Base-by-base conservation (phyloP, 1,140 invertebrate genomes). In the Carposina sasakii region DNA sequence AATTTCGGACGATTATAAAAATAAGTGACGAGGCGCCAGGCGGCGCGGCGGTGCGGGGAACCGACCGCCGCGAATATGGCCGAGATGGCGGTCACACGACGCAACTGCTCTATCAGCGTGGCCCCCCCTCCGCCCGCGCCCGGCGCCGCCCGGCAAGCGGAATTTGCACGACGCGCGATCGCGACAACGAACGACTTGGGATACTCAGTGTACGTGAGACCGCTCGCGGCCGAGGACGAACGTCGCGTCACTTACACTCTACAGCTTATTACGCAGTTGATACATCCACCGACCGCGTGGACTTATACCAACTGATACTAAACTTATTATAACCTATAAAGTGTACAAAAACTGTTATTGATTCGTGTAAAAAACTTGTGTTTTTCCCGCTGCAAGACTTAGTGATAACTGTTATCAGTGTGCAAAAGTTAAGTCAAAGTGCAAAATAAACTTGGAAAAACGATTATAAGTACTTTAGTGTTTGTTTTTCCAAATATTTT, bases 231-330 rank as follows among this genome's bases (percentile, higher is more conserved):
- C 45, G 64, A 75, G 65, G 73, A 76, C 76, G 76, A 61, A 44
- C 49, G 63, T 45, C 53, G 69, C 62, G 56, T 45, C 47, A 57
- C 69, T 52, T 57, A 51, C 19, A 21, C 13, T 33, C 31, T 10
- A 10, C 20, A 52, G 67, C 71, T 81, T 84, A 81, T 77, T 84
- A 84, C 81, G 81, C 81, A 84, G 76, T 81, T 65, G 55, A 68
- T 57, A 76, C 57, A 58, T 67, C 60, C 62, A 60, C 60, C 60
- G 60, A 78, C 81, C 77, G 79, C 79, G 77, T 84, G 77, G 71
- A 78, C 68, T 60, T 30, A 37, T 28, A 50, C 46, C 50, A 57
- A 60, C 54, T 6, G 12, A 28, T 28, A 28, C 30, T 48, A 60
- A n/a, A n/a, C n/a, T n/a, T n/a, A n/a, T n/a, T n/a, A n/a, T n/a